Percentiles rank a stretch among this genome's conserved stretches.
Conservation (phyloP, 1,140 invertebrate species). For the Bombyx mori region DNA sequence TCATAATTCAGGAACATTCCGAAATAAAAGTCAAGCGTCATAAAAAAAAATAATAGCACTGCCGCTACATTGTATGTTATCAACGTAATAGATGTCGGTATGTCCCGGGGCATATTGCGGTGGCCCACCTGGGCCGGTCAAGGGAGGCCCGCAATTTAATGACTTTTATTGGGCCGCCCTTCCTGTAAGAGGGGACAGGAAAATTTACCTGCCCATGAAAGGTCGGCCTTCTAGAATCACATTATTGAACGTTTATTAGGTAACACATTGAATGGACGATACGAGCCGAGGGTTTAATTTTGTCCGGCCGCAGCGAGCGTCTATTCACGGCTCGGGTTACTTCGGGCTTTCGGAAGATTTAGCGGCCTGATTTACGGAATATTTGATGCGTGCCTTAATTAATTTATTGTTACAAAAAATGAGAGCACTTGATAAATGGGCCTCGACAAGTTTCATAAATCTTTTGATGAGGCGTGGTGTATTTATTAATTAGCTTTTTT, state of each 20-base stretch:
- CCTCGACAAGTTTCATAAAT: not conserved
- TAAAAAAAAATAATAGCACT: not conserved
- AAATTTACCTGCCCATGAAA: constrained; percentile 39
- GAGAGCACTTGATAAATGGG: no score
- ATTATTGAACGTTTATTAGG: constrained; percentile 47
- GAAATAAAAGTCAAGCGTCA: no score
- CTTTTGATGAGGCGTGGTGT: not conserved
- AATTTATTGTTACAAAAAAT: not conserved
- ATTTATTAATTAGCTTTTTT: no score
- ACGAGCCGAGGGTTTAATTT: constrained; percentile 16
- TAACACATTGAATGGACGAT: constrained; percentile 35
- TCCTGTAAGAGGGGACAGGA: constrained; percentile 24
- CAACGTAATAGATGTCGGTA: constrained; percentile 18
- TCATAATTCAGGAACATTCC: no score
- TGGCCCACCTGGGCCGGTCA: constrained; percentile 21
- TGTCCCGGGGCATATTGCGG: constrained; percentile 26
- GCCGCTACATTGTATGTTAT: constrained; percentile 3
- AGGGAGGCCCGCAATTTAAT: constrained; percentile 36
- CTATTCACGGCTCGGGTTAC: not conserved
- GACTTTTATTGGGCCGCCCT: constrained; percentile 39
- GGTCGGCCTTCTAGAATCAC: constrained; percentile 30
- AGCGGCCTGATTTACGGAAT: not conserved
- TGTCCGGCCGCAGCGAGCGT: constrained; percentile 8
- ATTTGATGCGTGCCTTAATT: not conserved
- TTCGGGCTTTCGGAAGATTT: not conserved